Evolutionary conservation across 2,113 vertebrate species (phyloP), one percentile per base, ranked within the genome.

Genomic region (Edolisoma coerulescens): DNA sequence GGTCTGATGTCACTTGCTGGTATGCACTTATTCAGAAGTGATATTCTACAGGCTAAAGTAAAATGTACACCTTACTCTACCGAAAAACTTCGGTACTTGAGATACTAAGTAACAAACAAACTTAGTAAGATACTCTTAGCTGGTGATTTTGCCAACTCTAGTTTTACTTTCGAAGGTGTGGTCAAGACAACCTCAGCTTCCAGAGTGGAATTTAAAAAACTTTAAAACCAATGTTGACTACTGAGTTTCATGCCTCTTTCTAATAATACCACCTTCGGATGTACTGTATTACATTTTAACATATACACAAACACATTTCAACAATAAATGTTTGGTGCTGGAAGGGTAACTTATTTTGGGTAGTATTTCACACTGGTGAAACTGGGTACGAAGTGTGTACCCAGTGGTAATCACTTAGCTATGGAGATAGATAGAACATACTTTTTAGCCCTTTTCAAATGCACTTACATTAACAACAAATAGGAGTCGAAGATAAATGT

Each of bases 1-100:
- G 98, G 90, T 97, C 96, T 98, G 98, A 98, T 97, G 98, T 98
- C 97, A 96, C 93, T 65, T 20, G 8, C 44, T 75, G 92, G 96
- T 87, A 89, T 65, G 93, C 49, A 2, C 89, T 84, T 60, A 50
- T 26, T 95, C 91, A 59, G 10, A 18, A n/a, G 53, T 14, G 68
- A 17, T 33, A 3, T 41, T 89, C 53, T 16, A 4, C 83, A 7
- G 63, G 77, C n/a, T 44, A 33, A 33, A 33, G 91, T 44, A 3
- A 30, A 70, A 53, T 3, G 4, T 49, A 26, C 84, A 32, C 69
- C 59, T 75, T 53, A 2, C 2, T 23, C 61, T 53, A 0, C 53
- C 5, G 39, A 15, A n/a, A 30, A 33, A 2, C 61, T 18, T 32
- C 1, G 1, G 9, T 18, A 0, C 16, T 28, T 11, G 30, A 63